These are phyloP conservation scores for Neopelma chrysocephalum DNA, from an alignment of 2,797 vertebrate genomes.

Conservation along the genomic window DNA sequence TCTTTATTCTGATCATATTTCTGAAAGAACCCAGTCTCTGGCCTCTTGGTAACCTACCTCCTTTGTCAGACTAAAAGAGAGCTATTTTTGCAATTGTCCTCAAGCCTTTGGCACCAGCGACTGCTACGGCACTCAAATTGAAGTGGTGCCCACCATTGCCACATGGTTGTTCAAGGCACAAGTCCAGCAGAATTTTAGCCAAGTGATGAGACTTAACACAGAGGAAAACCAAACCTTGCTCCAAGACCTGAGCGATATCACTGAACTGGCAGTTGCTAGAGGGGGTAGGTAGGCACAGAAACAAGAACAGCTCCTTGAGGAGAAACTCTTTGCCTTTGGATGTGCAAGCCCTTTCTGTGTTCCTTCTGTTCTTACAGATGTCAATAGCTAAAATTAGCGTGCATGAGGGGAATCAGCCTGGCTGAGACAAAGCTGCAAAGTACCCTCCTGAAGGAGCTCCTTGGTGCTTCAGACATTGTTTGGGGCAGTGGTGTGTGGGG, in stretches of 20 bases:
- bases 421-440: background rate
- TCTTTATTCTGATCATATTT: background rate
- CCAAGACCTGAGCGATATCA: background rate
- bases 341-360: rapidly evolving
- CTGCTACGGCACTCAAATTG: background rate
- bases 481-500: background rate
- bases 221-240: background rate
- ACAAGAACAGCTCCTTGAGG: background rate
- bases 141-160: background rate
- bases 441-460: background rate
- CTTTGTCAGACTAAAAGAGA: background rate
- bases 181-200: background rate
- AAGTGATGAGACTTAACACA: background rate
- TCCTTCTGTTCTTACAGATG: background rate
- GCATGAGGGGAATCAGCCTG: background rate
- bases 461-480: background rate
- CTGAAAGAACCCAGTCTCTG: background rate
- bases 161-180: background rate
- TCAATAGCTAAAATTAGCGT: background rate
- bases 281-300: background rate
- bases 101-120: background rate
- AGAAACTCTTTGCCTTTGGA: background rate
- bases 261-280: background rate
- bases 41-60: background rate
- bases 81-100: background rate